phyloP scores from a whole-genome alignment of 2,797 vertebrate genomes.

The Platyrinchus mystaceus region DNA sequence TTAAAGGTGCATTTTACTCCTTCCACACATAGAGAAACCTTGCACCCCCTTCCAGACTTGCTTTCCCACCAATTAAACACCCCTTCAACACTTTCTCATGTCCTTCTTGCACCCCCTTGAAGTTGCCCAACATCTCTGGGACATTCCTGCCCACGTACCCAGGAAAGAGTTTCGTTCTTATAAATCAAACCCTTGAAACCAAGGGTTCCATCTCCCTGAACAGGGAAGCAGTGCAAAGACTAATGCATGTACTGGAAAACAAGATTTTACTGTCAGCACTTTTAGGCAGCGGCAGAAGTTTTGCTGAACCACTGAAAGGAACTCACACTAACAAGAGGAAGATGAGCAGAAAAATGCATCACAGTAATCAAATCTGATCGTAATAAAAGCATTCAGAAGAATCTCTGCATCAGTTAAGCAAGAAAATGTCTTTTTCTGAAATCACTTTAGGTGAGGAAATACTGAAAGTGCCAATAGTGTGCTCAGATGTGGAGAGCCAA shows the following conservation, averaged over 20 bases:
- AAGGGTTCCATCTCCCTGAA: not conserved
- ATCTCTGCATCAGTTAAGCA: not conserved
- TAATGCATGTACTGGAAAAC: not conserved
- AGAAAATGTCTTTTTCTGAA: not conserved
- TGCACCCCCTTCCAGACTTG: not conserved
- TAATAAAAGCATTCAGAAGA: not conserved
- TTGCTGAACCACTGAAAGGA: slow-evolving; percentile 31
- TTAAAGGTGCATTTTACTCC: not conserved
- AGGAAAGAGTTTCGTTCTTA: slow-evolving; percentile 41
- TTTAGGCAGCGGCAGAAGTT: slow-evolving; percentile 3
- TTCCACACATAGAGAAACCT: fast-evolving
- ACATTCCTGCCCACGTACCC: not conserved
- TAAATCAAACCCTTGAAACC: not conserved
- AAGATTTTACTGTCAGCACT: not conserved
- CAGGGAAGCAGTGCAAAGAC: not conserved
- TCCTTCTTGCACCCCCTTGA: not conserved
- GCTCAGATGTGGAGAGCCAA: not conserved
- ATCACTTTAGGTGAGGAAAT: not conserved
- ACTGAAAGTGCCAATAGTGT: not conserved
- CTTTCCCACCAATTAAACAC: not conserved
- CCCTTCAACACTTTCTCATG: not conserved
- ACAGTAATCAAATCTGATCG: slow-evolving; percentile 22
- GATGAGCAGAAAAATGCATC: slow-evolving; percentile 25
- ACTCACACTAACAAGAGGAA: slow-evolving; percentile 36
- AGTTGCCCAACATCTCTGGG: not conserved